Conservation (phyloP, 92 coral and sea anemone species). For the Epizoanthus scotinus region DNA sequence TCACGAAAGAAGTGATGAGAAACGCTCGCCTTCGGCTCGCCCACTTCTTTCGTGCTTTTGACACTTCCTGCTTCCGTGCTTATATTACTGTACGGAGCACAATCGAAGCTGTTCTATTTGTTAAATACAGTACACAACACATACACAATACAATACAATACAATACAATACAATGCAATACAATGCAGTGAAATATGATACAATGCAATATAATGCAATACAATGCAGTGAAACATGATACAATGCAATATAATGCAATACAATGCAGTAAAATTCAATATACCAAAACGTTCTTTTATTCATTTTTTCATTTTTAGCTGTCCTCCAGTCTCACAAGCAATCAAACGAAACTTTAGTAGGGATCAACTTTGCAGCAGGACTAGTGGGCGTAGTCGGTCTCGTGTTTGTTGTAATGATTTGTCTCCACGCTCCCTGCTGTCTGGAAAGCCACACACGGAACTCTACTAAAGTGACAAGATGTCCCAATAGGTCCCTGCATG, state of each 20-base stretch:
- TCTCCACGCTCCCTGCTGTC: conserved; percentile 45
- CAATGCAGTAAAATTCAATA: background rate
- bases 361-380: conserved; percentile 3
- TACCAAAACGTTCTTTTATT: background rate
- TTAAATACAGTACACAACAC: too few species aligned
- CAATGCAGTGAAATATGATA: too few species aligned
- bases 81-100: too few species aligned
- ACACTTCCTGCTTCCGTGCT: too few species aligned
- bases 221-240: too few species aligned
- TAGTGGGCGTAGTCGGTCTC: conserved; percentile 21
- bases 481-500: conserved; percentile 34
- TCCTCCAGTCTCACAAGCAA: background rate
- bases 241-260: background rate
- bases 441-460: conserved; percentile 17
- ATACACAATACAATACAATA: too few species aligned
- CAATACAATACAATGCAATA: too few species aligned
- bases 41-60: too few species aligned
- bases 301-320: background rate
- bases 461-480: background rate
- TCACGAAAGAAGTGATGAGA: too few species aligned
- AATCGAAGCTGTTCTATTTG: too few species aligned
- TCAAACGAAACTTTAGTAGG: conserved; percentile 4
- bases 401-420: conserved; percentile 25
- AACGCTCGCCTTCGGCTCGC: too few species aligned
- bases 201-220: too few species aligned